Evolutionary conservation across 1,140 invertebrate genomes (phyloP), one percentile per base, ranked within the genome.

Genomic region (Lepidurus couesii): DNA sequence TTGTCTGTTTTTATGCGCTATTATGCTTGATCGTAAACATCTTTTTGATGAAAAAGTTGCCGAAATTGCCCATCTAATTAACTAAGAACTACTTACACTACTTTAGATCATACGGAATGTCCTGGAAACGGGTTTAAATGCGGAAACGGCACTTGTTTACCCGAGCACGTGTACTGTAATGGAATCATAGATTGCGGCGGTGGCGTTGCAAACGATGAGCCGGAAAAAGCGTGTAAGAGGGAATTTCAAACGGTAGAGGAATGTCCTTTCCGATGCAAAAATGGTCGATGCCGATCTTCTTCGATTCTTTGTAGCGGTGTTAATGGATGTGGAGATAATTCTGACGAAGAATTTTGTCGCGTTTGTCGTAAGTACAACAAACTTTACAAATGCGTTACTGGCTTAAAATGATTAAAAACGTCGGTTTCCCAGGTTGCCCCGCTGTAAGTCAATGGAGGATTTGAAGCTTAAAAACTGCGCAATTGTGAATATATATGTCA

Each of bases 151-250:
- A 91, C 93, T 82, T 96, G 94, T 82, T 84, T 95, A 65, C 93
- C 94, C 0, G 93, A 93, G 81, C 95, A 94, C 83, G 92, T 94
- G 83, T 95, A 95, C 85, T 96, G 94, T 85, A 96, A 96, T 84
- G 93, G 93, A 0, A 91, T 95, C 73, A 88, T 93, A 11, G 90
- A 92, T 74, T 95, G 94, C 84, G 89, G 89, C 78, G 94, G 94
- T 84, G 89, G 89, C 78, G 94, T 96, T 85, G 92, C 90, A 9
- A 94, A 92, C 81, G 94, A 96, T 83, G 93, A 95, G 85, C 91
- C 91, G 1, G 88, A 90, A 3, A 89, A 90, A 82, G 87, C 93
- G 1, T 96, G 81, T 34, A 78, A 81, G 76, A 42, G 79, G 2
- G 81, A 83, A 78, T 83, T 83, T 75, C 82, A 83, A 42, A 81